Evolutionary conservation across 2,113 vertebrate genomes (phyloP), one percentile per base, ranked within the genome.

Genomic region (Gymnobelideus leadbeateri): DNA sequence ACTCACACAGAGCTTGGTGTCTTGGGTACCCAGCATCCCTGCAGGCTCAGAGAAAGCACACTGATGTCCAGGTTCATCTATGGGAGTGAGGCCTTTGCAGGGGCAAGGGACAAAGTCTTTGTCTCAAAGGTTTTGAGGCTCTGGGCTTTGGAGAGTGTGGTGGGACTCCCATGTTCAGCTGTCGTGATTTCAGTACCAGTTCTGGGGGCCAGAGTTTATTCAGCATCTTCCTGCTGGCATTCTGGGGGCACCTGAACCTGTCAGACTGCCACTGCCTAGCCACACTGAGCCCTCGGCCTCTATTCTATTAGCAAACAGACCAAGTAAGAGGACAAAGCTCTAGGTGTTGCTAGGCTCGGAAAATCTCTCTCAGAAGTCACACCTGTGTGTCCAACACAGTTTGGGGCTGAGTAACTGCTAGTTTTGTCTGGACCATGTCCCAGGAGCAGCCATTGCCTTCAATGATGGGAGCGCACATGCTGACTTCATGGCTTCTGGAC

Each of bases 281-380:
- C 37, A 21, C 37, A 23, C 16, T 0, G 19, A 84, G n/a, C 68
- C 61, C 7, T 11, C 5, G 6, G 37, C 61, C 68, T 84, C 8
- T 84, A n/a, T n/a, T 84, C 7, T 0, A 5, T 54, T 93, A 52
- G 52, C 46, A 61, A 47, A 84, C 9, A 93, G 97, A 91, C 37
- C 19, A 89, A 61, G 91, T 61, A 89, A 94, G 90, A 89, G 51
- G 68, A 47, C 49, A 95, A 84, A 5, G 37, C 55, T 24, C 47
- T 49, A 49, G 47, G 47, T 49, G 47, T 49, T 49, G 47, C 47
- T 49, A 49, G 47, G 47, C 47, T 92, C 90, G 31, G 46, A 19
- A 2, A 43, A 50, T 91, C 0, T 96, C 94, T 46, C 46, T 95
- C 28, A 0, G 68, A 23, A 43, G 37, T 43, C 68, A 43, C 19